Conservation (phyloP, 2,888 invertebrate genomes). For the Orgyia antiqua region DNA sequence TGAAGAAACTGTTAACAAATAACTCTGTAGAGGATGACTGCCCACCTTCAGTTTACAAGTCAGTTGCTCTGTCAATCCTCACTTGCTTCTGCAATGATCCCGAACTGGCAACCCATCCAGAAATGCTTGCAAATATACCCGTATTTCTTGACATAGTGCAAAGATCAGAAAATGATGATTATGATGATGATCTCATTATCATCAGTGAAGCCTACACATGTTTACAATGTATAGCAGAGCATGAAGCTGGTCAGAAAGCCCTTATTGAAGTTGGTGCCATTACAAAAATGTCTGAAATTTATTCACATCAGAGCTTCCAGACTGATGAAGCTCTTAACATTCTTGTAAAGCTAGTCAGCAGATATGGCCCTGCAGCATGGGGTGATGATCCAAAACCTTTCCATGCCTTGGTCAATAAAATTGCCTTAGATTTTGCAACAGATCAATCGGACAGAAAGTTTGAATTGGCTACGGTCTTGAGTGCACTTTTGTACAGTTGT, state of each 20-base stretch:
- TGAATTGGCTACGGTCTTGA: slow-evolving; percentile 88
- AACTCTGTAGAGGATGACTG: slow-evolving; percentile 90
- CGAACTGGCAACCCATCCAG: slow-evolving; percentile 87
- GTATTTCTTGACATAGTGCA: slow-evolving; percentile 90
- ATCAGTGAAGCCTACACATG: slow-evolving; percentile 92
- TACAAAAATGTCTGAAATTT: slow-evolving; percentile 90
- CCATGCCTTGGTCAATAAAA: slow-evolving; percentile 88
- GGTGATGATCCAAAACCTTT: slow-evolving; percentile 87
- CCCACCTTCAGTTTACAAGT: slow-evolving; percentile 93
- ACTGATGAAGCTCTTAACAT: slow-evolving; percentile 92
- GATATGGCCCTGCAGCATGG: slow-evolving; percentile 87
- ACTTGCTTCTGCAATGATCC: slow-evolving; percentile 91
- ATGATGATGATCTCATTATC: slow-evolving; percentile 91
- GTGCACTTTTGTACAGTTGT: slow-evolving; percentile 85
- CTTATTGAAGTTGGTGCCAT: slow-evolving; percentile 88
- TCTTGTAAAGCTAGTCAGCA: slow-evolving; percentile 84
- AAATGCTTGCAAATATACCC: slow-evolving; percentile 90
- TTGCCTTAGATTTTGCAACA: slow-evolving; percentile 91
- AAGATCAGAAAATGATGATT: slow-evolving; percentile 89
- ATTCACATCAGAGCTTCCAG: slow-evolving; percentile 92
- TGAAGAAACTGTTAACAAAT: slow-evolving; percentile 87
- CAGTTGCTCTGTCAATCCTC: slow-evolving; percentile 91
- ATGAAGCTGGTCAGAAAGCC: slow-evolving; percentile 88
- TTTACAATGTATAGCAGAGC: slow-evolving; percentile 87
- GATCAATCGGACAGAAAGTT: slow-evolving; percentile 94